Percentiles rank a stretch among this genome's conserved stretches.
phyloP scores from a whole-genome alignment of 92 coral and sea anemone species.

The Porites evermanni region DNA sequence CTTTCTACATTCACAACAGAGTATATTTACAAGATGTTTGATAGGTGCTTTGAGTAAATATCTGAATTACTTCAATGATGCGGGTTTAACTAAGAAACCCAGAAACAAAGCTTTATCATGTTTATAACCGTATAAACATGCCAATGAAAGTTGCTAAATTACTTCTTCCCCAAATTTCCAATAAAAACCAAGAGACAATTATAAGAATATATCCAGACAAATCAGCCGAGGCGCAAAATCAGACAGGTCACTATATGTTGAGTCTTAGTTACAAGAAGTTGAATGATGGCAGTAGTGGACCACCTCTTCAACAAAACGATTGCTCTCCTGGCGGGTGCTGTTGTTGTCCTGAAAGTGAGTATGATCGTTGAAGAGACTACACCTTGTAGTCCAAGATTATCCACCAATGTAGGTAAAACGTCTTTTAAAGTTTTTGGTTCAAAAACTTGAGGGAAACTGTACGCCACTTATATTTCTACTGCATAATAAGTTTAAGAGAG shows the following conservation, averaged over 20 bases:
- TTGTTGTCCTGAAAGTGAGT: constrained; percentile 76
- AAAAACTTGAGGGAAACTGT: no score
- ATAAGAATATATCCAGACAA: constrained; percentile 66
- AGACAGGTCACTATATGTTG: constrained; percentile 43
- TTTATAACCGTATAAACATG: constrained; percentile 35
- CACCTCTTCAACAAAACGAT: not conserved
- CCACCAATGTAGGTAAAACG: no score
- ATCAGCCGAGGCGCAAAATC: constrained; percentile 12
- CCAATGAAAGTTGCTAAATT: constrained; percentile 74
- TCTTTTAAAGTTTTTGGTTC: no score
- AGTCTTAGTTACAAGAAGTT: constrained; percentile 67
- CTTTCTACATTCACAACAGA: no score
- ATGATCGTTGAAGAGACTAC: not conserved
- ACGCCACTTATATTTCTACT: no score
- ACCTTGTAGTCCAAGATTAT: no score
- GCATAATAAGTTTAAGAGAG: no score
- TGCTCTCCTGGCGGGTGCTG: constrained; percentile 52
- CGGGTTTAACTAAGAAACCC: no score
- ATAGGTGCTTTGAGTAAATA: no score
- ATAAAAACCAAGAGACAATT: constrained; percentile 66
- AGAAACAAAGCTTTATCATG: no score
- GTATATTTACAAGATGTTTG: no score
- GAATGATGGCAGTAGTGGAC: not conserved
- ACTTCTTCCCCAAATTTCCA: constrained; percentile 67
- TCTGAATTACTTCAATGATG: no score